phyloP scores from a whole-genome alignment of 1,140 invertebrate genomes.

The Littorina saxatilis region DNA sequence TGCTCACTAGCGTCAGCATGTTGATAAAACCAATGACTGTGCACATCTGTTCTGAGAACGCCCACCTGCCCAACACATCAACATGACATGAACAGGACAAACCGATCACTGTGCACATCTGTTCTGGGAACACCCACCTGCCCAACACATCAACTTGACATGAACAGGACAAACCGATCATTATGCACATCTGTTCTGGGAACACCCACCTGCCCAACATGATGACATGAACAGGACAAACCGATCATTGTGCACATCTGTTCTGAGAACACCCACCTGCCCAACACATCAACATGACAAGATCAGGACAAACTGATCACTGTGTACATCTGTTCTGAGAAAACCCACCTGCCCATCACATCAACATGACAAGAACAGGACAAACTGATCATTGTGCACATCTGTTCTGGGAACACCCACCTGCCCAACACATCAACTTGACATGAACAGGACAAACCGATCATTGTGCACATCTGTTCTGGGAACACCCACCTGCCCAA shows the following conservation, averaged over 20 bases:
- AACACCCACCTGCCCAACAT: slow-evolving; percentile 40
- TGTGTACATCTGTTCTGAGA: slow-evolving; percentile 28
- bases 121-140: slow-evolving; percentile 40
- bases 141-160: neutral
- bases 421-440: neutral
- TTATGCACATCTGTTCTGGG: slow-evolving; percentile 33
- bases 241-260: slow-evolving; percentile 41
- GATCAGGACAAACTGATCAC: slow-evolving; percentile 49
- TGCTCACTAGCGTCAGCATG: slow-evolving; percentile 55
- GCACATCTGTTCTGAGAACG: slow-evolving; percentile 36
- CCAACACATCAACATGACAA: neutral
- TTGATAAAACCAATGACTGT: slow-evolving; percentile 47
- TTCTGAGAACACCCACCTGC: slow-evolving; percentile 40
- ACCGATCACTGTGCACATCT: slow-evolving; percentile 41
- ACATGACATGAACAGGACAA: slow-evolving; percentile 40
- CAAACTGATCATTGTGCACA: slow-evolving; percentile 47
- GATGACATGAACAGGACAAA: slow-evolving; percentile 25
- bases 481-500: slow-evolving; percentile 42
- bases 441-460: slow-evolving; percentile 40
- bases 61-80: slow-evolving; percentile 35
- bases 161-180: slow-evolving; percentile 29
- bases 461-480: slow-evolving; percentile 25
- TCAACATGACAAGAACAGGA: too few relatives aligned
- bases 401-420: slow-evolving; percentile 39
- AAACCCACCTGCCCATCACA: slow-evolving; percentile 39